Evolutionary conservation across 2,113 vertebrate species (phyloP).

Genomic region (Camarhynchus parvulus): DNA sequence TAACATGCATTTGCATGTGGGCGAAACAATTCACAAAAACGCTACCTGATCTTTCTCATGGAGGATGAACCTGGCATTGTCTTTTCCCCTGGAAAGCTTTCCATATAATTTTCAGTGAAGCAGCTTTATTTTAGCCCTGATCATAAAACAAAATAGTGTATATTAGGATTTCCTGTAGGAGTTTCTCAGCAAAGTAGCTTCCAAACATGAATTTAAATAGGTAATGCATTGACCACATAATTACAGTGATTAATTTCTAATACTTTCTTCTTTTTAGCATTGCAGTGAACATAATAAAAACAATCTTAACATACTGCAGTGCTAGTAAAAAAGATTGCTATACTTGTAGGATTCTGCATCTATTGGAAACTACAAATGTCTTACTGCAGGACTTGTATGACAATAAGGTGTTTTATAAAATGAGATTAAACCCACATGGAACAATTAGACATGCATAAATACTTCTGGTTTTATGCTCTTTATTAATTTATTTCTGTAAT

Average conservation of each 20-base stretch:
- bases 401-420: not conserved
- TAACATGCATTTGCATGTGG: not conserved
- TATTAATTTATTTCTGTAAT: not conserved
- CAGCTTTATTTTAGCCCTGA: not conserved
- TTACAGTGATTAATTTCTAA: not conserved
- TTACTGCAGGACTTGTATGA: not conserved
- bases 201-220: constrained; percentile 16
- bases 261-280: not conserved
- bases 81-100: not conserved
- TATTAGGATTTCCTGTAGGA: not conserved
- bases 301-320: not conserved
- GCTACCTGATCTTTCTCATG: not conserved
- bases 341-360: not conserved
- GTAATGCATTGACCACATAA: not conserved
- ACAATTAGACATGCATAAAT: not conserved
- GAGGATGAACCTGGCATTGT: not conserved
- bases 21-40: not conserved
- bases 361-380: not conserved
- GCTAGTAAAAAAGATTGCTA: not conserved
- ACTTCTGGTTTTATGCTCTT: not conserved
- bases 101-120: not conserved
- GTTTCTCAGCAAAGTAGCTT: not conserved
- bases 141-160: not conserved
- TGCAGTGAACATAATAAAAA: not conserved
- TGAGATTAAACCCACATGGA: not conserved